Base-by-base conservation (phyloP, 2,888 invertebrate genomes). In the Torymus auratus region DNA sequence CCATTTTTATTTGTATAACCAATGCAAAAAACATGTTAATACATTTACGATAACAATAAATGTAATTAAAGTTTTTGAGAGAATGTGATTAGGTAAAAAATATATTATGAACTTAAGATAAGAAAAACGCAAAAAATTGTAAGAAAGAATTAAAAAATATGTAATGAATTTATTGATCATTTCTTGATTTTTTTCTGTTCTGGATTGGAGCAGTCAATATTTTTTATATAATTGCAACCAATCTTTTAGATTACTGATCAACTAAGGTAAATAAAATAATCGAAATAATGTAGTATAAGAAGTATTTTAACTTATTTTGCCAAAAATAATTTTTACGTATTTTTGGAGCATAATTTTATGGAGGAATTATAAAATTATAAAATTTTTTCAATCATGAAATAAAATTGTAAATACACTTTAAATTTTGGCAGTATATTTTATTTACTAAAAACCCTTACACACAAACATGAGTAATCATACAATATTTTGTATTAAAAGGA, bases 351-450 rank as follows among this genome's bases (percentile, higher is more conserved):
- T 67, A 68, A 71, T 71, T 71, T 41, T 74, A 80, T 58, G n/a
- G 67, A 60, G 28, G 56, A 53, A 75, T 14, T n/a, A n/a, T n/a
- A n/a, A 14, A 50, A 65, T 70, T 70, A 14, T 74, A 65, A 74
- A 13, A 62, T 23, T 67, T 53, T 70, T 80, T 55, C 71, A 67
- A 28, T 73, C 77, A 53, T 74, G 69, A 72, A 80, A 71, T 71
- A 74, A 80, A 61, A 23, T 69, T 82, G 80, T 82, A 80, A 72
- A 83, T 83, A 82, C 55, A 78, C 58, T 67, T 75, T 12, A 69
- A 71, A 55, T 81, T 78, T 58, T 81, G 71, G 81, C 70, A 83
- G 76, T 83, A 78, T 61, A 81, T 79, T 81, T 83, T 81, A 81
- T 79, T 83, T 83, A 61, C 75, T 81, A 73, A 83, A 82, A 76